Evolutionary conservation across 1,140 invertebrate genomes (phyloP), one percentile per base, ranked within the genome.

Genomic region (Formica selysi): DNA sequence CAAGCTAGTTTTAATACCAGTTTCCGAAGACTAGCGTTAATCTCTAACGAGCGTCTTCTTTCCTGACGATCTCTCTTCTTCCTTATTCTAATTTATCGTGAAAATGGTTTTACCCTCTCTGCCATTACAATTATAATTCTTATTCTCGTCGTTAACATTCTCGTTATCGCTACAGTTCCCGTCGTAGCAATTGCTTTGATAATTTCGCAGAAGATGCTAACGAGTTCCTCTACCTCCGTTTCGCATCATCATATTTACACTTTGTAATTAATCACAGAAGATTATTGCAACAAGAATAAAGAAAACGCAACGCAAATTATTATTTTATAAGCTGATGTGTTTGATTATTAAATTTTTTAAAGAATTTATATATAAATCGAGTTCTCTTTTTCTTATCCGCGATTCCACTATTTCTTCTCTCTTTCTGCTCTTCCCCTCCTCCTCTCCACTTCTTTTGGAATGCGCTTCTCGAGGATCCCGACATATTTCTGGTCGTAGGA

Each of bases 391-490:
- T 41, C 29, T 32, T n/a, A 26, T 61, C 6, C 32, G 4, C 16
- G 6, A 54, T 41, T 62, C 1, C 41, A 11, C 8, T 16, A n/a
- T 7, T n/a, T 16, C 22, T 22, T 61, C 41, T 6, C 68, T 78
- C 74, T 57, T 62, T 61, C 67, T 74, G 38, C 59, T 78, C 38
- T 86, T 29, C 19, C 22, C n/a, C 57, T 57, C 44, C 32, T 29
- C 13, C 48, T 29, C 59, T 32, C 51, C 32, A 48, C 32, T 29
- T 73, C 59, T 79, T 68, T 59, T 85, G 90, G 91, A 90, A 91
- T 91, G 91, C 68, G 84, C 85, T 79, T 87, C 87, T 83, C 79
- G 65, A 86, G 70, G 81, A 57, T 80, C 79, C 90, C 84, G 67
- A 57, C 74, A 71, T 85, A 41, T 85, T 79, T 84, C 76, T 65